Evolutionary conservation across 2,113 vertebrate genomes (phyloP), one percentile per base, ranked within the genome.

Genomic region (Corydoras sp.): DNA sequence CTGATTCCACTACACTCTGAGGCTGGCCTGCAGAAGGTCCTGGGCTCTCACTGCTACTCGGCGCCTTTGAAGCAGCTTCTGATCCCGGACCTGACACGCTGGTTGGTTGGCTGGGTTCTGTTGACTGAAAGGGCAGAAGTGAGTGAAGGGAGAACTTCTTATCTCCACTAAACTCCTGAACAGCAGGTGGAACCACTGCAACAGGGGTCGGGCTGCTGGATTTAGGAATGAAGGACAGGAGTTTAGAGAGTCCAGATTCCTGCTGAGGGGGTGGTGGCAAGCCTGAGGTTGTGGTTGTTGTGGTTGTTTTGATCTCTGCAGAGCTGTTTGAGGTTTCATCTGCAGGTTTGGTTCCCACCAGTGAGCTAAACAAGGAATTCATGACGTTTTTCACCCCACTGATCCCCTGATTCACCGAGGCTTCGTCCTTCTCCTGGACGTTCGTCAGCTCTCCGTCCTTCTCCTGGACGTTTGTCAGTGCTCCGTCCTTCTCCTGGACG

Each of bases 351-450:
- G 90, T 90, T 48, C 91, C 84, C 62, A 91, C 92, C 35, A 98
- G 81, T 63, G 93, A 89, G 80, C 80, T 93, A 13, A 98, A 86
- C 65, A 89, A 79, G 54, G 92, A 94, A 78, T 87, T 95, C 83
- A 96, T 83, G 9, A 88, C 90, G 86, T 85, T 92, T 81, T 93
- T 96, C 29, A 96, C 84, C 67, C 88, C 92, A 76, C 86, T 82
- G 74, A 93, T 80, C 14, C 86, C 79, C 30, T 87, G 86, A 12
- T 86, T 86, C 65, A 78, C 84, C 18, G 76, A 30, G 61, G 3
- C 75, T 35, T 86, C 87, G 54, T 85, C 82, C 59, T 83, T 85
- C 48, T 81, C 69, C 71, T 83, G 79, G 61, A 80, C 83, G 55
- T n/a, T 9, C 7, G 62, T 78, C 30, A 24, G 79, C 9, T 75